A percentile compares a stretch with the other conserved stretches of the same genome.
phyloP scores from a whole-genome alignment of 1,140 invertebrate genomes.

The Aradophagus sp. region DNA sequence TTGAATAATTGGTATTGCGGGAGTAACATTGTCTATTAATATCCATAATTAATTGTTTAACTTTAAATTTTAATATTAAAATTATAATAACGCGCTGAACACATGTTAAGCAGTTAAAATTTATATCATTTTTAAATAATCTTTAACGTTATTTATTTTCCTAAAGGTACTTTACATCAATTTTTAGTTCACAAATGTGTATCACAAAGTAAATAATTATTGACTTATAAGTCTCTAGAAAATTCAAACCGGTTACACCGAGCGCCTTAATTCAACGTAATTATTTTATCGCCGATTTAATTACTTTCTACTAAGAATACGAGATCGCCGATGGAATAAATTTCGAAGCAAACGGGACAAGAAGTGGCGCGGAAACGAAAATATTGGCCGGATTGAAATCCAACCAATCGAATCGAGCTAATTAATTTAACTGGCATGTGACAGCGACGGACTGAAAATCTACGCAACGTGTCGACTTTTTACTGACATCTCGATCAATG shows the following conservation, averaged over 20 bases:
- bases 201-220: constrained; percentile 2
- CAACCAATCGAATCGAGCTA: constrained; percentile 1
- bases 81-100: too few species aligned
- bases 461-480: too few species aligned
- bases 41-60: too few species aligned
- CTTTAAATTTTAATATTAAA: background rate
- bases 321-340: constrained; percentile 8
- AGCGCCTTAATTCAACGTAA: background rate
- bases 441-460: too few species aligned
- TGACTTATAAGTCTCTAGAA: background rate
- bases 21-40: too few species aligned
- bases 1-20: too few species aligned
- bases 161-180: too few species aligned
- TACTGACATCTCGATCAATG: too few species aligned
- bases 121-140: too few species aligned
- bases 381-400: constrained; percentile 6
- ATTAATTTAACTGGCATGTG: constrained; percentile 1
- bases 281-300: constrained; percentile 12
- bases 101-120: too few species aligned
- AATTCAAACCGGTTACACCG: constrained; percentile 7
- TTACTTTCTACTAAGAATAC: constrained; percentile 13
- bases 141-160: too few species aligned
- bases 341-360: background rate
- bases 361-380: background rate
- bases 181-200: too few species aligned